These are phyloP conservation scores for Mycteria americana DNA, from an alignment of 2,797 vertebrate species.

Conservation along the genomic window DNA sequence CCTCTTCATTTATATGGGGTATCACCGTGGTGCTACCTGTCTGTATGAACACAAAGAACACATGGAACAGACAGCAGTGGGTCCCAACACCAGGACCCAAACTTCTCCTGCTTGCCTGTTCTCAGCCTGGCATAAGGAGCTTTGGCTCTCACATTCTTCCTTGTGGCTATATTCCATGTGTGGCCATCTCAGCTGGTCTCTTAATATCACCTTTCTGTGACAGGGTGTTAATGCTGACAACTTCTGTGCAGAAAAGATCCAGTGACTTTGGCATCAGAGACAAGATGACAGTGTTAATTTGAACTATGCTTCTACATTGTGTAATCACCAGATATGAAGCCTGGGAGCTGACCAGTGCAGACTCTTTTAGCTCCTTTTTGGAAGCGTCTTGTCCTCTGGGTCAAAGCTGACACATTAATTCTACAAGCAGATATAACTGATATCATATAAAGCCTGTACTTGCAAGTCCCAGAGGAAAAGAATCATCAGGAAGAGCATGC, in stretches of 20 bases:
- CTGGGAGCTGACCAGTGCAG: not conserved
- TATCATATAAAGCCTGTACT: not conserved
- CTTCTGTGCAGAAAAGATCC: not conserved
- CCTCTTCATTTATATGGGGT: fast-evolving
- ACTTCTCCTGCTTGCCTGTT: not conserved
- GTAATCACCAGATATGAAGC: not conserved
- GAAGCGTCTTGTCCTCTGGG: not conserved
- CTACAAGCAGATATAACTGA: not conserved
- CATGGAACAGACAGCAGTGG: not conserved
- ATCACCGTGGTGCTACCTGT: not conserved
- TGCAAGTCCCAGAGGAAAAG: not conserved
- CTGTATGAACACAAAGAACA: not conserved
- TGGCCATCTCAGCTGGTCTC: not conserved
- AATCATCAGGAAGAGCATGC: not conserved
- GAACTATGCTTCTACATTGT: not conserved
- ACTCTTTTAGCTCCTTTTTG: not conserved
- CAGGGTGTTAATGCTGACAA: not conserved
- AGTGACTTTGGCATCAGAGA: not conserved
- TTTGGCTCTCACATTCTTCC: not conserved
- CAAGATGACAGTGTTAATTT: not conserved
- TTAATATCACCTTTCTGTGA: not conserved
- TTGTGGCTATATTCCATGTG: not conserved
- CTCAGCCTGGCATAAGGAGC: not conserved
- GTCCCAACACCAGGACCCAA: not conserved
- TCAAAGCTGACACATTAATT: not conserved